Percentiles rank a stretch among this genome's conserved stretches.
Conservation (phyloP, 2,888 invertebrate species). For the Trisateles emortualis region DNA sequence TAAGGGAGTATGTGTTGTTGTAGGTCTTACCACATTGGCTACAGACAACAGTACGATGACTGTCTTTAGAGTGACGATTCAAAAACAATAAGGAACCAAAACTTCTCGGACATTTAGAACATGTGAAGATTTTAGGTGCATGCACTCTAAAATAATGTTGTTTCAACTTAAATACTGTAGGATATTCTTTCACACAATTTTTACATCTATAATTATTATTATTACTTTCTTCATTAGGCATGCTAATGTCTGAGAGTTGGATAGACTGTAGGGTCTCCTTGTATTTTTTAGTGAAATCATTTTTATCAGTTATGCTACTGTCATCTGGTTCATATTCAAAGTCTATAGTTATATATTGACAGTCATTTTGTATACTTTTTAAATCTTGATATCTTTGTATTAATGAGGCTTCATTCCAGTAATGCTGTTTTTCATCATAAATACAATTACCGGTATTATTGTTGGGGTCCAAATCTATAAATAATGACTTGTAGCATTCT, state of each 20-base stretch:
- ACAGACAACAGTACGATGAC: conserved; percentile 48
- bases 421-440: conserved; percentile 29
- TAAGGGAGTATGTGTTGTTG: conserved; percentile 42
- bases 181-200: conserved; percentile 43
- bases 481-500: conserved; percentile 24
- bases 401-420: conserved; percentile 4
- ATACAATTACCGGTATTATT: conserved; percentile 19
- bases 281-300: background rate
- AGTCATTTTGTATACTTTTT: background rate
- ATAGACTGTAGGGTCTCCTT: background rate
- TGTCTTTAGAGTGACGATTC: conserved; percentile 42
- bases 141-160: conserved; percentile 51
- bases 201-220: conserved; percentile 44
- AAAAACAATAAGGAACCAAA: conserved; percentile 45
- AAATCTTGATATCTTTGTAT: conserved; percentile 25
- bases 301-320: background rate
- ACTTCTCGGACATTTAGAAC: conserved; percentile 47
- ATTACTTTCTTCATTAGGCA: conserved; percentile 17
- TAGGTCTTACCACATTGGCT: conserved; percentile 57
- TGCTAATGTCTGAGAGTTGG: conserved; percentile 14
- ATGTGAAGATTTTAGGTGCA: conserved; percentile 54
- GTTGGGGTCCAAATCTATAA: conserved; percentile 18
- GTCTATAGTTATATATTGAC: conserved; percentile 4
- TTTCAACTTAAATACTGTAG: conserved; percentile 39
- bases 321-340: conserved; percentile 12